Conservation (phyloP, 2,113 vertebrate genomes). For the Phrynosoma blainvillii region DNA sequence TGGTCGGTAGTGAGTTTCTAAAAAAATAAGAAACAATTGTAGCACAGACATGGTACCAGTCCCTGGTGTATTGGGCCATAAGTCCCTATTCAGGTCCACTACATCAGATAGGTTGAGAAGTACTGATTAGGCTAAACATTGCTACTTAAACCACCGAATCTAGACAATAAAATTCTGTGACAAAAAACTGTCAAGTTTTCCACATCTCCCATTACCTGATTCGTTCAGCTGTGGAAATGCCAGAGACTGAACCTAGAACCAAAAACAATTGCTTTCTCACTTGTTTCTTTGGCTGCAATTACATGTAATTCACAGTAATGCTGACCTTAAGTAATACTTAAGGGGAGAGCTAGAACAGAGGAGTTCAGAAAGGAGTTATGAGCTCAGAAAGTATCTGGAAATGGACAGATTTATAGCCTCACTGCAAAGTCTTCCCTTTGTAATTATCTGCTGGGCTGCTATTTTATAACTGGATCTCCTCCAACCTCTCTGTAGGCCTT, state of each 20-base stretch:
- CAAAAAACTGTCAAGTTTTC: not conserved
- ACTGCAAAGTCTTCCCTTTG: not conserved
- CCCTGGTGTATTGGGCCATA: no score
- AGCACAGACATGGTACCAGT: no score
- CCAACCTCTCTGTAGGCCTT: not conserved
- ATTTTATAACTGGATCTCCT: not conserved
- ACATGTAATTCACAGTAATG: not conserved
- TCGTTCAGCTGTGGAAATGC: not conserved
- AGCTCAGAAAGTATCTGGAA: not conserved
- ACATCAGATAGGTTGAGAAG: no score
- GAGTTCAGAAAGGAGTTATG: not conserved
- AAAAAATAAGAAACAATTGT: no score
- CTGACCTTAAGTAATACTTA: not conserved
- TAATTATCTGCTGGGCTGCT: not conserved
- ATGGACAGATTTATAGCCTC: not conserved
- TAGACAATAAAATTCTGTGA: no score
- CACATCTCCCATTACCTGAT: not conserved
- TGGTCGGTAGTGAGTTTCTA: no score
- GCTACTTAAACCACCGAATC: no score
- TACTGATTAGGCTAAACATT: not conserved
- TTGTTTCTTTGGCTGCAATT: not conserved
- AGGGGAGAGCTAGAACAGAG: no score
- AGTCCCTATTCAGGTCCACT: no score
- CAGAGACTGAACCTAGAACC: not conserved
- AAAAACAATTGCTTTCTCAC: not conserved